Percentiles rank a stretch among this genome's conserved stretches.
These are phyloP conservation scores for Melanotaenia nigrans DNA, from an alignment of 2,797 vertebrate genomes.

Conservation along the genomic window DNA sequence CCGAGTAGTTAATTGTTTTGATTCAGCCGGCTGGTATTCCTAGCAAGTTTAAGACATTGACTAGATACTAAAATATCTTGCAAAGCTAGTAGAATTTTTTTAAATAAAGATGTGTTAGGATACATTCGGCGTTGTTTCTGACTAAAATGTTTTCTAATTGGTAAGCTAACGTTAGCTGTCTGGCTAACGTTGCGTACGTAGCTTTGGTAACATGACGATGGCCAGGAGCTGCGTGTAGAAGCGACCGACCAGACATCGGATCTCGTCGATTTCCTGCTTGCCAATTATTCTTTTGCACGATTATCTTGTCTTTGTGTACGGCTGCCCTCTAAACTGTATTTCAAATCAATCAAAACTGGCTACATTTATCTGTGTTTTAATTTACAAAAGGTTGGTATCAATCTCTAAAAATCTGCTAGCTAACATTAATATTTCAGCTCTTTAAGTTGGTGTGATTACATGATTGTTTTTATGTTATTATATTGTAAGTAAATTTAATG, in stretches of 20 bases:
- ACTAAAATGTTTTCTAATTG: conserved; percentile 47
- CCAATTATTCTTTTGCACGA: conserved; percentile 11
- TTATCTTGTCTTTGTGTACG: conserved; percentile 33
- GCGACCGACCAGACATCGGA: conserved; percentile 44
- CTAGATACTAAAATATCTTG: fast-evolving
- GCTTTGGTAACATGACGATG: conserved; percentile 66
- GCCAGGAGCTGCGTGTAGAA: conserved; percentile 50
- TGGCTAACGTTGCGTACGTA: conserved; percentile 62
- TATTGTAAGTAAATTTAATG: not conserved
- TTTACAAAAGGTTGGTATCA: conserved; percentile 41
- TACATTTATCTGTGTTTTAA: conserved; percentile 9
- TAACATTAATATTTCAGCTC: not conserved
- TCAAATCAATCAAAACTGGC: not conserved
- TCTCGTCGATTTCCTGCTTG: conserved; percentile 46
- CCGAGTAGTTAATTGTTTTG: conserved; percentile 76
- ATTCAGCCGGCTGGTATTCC: conserved; percentile 36
- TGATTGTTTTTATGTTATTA: not conserved
- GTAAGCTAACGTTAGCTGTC: conserved; percentile 67
- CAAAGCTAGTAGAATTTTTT: fast-evolving
- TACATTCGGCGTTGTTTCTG: not conserved
- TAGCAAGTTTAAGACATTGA: not conserved
- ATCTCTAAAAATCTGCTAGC: not conserved
- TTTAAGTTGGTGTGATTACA: not conserved
- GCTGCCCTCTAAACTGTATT: not conserved
- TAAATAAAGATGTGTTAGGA: conserved; percentile 2